phyloP scores from a whole-genome alignment of 2,797 vertebrate species.

The Ibycter americanus region DNA sequence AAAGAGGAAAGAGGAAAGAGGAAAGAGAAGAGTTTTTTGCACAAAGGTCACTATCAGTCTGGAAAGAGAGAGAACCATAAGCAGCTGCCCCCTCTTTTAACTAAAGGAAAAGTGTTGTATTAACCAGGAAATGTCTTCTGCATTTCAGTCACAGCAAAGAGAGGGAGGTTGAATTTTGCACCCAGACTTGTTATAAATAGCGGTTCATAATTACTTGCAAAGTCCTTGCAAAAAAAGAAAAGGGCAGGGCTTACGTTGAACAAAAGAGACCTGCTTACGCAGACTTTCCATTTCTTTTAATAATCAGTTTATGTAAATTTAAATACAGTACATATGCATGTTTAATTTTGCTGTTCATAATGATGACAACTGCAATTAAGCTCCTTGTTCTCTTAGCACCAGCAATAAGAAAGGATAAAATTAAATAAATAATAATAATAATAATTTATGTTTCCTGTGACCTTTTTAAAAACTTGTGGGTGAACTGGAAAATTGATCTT shows the following conservation, averaged over 20 bases:
- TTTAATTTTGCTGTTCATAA: slow-evolving; percentile 43
- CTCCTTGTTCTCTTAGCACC: neutral
- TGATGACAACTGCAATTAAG: slow-evolving; percentile 58
- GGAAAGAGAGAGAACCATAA: neutral
- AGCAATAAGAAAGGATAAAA: neutral
- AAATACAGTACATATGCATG: slow-evolving; percentile 48
- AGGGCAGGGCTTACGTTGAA: neutral
- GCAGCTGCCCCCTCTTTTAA: neutral
- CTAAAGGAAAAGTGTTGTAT: neutral
- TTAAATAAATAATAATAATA: slow-evolving; percentile 1
- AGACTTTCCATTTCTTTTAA: slow-evolving; percentile 17
- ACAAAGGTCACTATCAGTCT: neutral
- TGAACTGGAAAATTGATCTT: neutral
- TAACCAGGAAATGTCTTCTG: neutral
- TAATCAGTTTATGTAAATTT: slow-evolving; percentile 66
- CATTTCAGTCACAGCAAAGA: neutral
- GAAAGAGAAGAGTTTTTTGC: neutral
- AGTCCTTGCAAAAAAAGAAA: slow-evolving; percentile 1
- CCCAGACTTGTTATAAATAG: neutral
- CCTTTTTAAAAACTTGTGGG: slow-evolving; percentile 29
- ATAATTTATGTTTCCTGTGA: neutral
- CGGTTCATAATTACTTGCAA: neutral
- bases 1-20: too few relatives aligned
- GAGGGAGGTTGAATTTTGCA: neutral
- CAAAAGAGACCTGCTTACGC: neutral